Evolutionary conservation across 2,113 vertebrate genomes (phyloP).

Genomic region (Bubo bubo): DNA sequence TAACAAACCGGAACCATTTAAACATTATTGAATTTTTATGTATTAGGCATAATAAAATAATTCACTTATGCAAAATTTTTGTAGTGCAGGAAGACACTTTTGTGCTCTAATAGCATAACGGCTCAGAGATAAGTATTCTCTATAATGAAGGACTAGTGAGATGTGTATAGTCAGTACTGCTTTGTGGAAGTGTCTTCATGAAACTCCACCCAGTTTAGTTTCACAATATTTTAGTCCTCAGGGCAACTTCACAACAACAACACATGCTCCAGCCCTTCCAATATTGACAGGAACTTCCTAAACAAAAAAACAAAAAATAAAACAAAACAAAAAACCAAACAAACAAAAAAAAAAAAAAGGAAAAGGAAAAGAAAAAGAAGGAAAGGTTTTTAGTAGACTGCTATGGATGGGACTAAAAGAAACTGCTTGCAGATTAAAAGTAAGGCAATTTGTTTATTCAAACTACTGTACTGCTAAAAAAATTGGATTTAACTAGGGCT

Average conservation of each 20-base stretch:
- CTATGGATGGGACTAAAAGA: background rate
- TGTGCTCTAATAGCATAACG: background rate
- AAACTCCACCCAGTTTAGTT: background rate
- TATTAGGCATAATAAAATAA: background rate
- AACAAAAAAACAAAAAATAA: too few species aligned
- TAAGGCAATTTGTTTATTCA: background rate
- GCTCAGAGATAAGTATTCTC: background rate
- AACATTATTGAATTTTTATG: background rate
- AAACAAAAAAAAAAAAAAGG: background rate
- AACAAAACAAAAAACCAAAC: too few species aligned
- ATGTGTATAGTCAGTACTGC: background rate
- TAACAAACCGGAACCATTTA: background rate
- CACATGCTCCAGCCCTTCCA: slow-evolving; percentile 92
- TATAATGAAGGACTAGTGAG: background rate
- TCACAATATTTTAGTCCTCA: slow-evolving; percentile 59
- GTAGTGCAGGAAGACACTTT: slow-evolving; percentile 12
- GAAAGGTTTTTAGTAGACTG: background rate
- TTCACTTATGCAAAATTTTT: slow-evolving; percentile 1
- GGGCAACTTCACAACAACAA: slow-evolving; percentile 90
- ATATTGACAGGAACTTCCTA: slow-evolving; percentile 95
- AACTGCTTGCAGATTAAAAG: background rate
- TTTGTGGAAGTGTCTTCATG: background rate
- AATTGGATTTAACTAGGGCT: background rate
- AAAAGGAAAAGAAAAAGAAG: background rate
- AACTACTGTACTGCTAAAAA: background rate